phyloP scores from a whole-genome alignment of 2,888 invertebrate genomes.

The Conus canariensis region DNA sequence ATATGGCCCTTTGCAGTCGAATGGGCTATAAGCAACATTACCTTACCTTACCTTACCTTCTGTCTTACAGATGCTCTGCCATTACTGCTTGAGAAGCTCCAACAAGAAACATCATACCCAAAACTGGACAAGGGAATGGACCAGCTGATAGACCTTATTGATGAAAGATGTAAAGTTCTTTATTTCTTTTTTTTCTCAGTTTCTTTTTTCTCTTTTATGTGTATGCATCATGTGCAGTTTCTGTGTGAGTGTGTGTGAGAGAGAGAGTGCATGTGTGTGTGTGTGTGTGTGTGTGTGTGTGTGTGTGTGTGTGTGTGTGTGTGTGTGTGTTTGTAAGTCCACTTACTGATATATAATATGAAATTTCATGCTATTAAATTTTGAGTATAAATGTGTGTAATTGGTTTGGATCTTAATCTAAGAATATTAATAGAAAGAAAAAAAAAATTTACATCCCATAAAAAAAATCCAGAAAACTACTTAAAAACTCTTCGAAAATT shows the following conservation, averaged over 20 bases:
- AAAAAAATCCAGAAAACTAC: too few relatives aligned
- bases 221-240: neutral
- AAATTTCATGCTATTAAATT: too few relatives aligned
- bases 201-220: neutral
- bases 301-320: neutral
- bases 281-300: neutral
- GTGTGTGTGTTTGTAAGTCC: too few relatives aligned
- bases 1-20: too few relatives aligned
- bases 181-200: neutral
- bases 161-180: conserved; percentile 42
- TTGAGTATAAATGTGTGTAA: too few relatives aligned
- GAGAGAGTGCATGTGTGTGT: neutral
- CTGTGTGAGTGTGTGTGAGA: neutral
- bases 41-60: neutral
- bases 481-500: too few relatives aligned
- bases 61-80: conserved; percentile 15
- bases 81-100: conserved; percentile 32
- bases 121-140: conserved; percentile 44
- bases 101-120: conserved; percentile 9
- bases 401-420: too few relatives aligned
- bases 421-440: too few relatives aligned
- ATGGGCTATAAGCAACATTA: too few relatives aligned
- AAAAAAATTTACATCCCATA: too few relatives aligned
- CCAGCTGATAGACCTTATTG: conserved; percentile 43
- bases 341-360: too few relatives aligned